These are phyloP conservation scores for Aplysina aerophoba DNA, from an alignment of 37 sponge, comb jelly and placozoan species.

Conservation along the genomic window DNA sequence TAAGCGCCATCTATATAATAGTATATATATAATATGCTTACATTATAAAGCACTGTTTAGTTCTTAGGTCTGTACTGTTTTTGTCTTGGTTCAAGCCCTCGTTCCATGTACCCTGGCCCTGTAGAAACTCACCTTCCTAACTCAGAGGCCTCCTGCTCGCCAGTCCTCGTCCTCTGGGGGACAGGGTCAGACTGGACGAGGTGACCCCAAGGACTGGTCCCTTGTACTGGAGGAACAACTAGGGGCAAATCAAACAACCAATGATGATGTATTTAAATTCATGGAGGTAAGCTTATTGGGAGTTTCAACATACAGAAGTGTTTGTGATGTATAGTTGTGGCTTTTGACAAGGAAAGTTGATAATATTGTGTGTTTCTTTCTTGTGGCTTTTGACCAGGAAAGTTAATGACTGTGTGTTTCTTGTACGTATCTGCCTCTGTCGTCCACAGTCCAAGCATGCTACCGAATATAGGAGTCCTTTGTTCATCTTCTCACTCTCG, in stretches of 20 bases:
- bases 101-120: too few relatives aligned
- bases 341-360: neutral
- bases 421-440: neutral
- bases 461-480: neutral
- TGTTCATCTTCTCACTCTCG: conserved; percentile 37
- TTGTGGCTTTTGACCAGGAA: too few relatives aligned
- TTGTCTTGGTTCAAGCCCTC: too few relatives aligned
- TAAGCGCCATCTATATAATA: too few relatives aligned
- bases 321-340: neutral
- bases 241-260: conserved; percentile 33
- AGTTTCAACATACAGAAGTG: neutral
- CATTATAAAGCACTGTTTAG: too few relatives aligned
- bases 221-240: neutral
- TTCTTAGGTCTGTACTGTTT: too few relatives aligned
- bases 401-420: neutral
- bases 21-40: too few relatives aligned
- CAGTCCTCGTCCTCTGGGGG: neutral
- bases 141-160: neutral
- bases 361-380: neutral
- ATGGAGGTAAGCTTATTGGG: conserved; percentile 42
- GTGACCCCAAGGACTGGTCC: neutral
- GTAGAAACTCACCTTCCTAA: conserved; percentile 25
- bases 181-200: neutral
- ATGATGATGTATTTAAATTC: conserved; percentile 46
- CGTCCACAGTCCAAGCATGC: conserved; percentile 21